Conservation (phyloP, 2,113 vertebrate species). For the Esox niger region DNA sequence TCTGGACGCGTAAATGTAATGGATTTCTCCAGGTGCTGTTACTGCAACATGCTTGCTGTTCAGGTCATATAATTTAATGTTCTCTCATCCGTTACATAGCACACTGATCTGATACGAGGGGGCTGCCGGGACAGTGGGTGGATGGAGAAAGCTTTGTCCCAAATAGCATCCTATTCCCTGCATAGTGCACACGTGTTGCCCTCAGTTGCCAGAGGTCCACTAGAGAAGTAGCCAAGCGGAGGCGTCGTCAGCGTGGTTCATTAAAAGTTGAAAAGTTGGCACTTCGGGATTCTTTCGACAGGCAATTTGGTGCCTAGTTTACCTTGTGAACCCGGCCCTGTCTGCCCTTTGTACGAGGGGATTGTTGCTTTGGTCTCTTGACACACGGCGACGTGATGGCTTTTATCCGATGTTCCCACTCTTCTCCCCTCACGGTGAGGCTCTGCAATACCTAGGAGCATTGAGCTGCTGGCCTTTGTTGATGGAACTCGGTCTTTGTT, state of each 20-base stretch:
- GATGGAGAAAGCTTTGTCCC: constrained; percentile 13
- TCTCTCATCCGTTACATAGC: constrained; percentile 61
- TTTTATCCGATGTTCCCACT: constrained; percentile 46
- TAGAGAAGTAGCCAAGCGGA: constrained; percentile 14
- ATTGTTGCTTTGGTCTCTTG: constrained; percentile 47
- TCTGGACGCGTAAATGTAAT: constrained; percentile 43
- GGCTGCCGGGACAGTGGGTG: constrained; percentile 10
- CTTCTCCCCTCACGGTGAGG: not conserved
- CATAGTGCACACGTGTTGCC: too few relatives aligned
- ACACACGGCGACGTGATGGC: constrained; percentile 49
- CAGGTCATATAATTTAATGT: constrained; percentile 56
- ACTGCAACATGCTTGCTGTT: constrained; percentile 50
- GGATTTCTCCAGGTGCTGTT: constrained; percentile 44
- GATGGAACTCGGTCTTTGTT: constrained; percentile 38
- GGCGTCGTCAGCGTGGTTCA: constrained; percentile 28
- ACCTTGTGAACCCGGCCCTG: constrained; percentile 42
- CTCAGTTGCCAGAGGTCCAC: too few relatives aligned
- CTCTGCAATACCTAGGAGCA: constrained; percentile 31
- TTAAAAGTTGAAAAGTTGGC: constrained; percentile 42
- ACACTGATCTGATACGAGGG: too few relatives aligned
- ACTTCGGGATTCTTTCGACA: constrained; percentile 38
- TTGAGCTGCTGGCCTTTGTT: constrained; percentile 21
- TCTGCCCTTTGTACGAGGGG: constrained; percentile 42
- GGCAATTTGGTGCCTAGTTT: constrained; percentile 58
- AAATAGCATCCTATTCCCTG: constrained; percentile 7